Base-by-base conservation (phyloP, 2,113 vertebrate genomes). In the Turdus rufiventris region DNA sequence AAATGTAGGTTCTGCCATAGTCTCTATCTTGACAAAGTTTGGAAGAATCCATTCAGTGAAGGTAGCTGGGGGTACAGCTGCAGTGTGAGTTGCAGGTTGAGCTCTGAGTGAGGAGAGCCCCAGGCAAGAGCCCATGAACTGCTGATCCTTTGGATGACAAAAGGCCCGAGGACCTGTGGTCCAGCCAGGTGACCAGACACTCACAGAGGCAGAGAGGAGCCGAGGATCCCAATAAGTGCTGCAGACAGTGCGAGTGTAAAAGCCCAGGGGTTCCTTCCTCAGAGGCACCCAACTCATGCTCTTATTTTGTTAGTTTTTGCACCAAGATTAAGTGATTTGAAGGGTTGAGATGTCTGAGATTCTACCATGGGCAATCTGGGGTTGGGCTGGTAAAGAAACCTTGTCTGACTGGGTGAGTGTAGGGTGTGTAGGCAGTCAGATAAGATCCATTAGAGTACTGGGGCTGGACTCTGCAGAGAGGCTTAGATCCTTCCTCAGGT, bases 221-320 rank as follows among this genome's bases (percentile, higher is more conserved):
- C 0, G 1, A 61, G 48, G 24, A 19, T 10, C 12, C 15, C 56
- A n/a, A 3, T 14, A 3, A 0, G 1, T 0, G 1, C 18, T 14
- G 18, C 18, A 19, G 34, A 42, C 8, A 34, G 24, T 6, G 12
- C 50, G 12, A 34, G 19, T 31, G 12, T 8, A 34, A 51, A 61
- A 61, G 7, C 19, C 25, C 31, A 82, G 36, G 18, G 13, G 42
- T 28, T 53, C 56, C 31, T 43, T 53, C 13, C 26, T 53, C 38
- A 16, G 26, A 61, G 6, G 3, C 38, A 36, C 11, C 45, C 21
- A 21, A 21, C 18, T 25, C 4, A 8, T 21, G 14, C 17, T 72
- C 10, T 45, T 62, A 6, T 62, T 45, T 53, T 38, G 20, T 26
- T 25, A 16, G 6, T 6, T 36, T 62, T 62, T 36, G 21, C 26